These are phyloP conservation scores for Prunella fulvescens DNA, from an alignment of 2,113 vertebrate genomes.

Conservation along the genomic window DNA sequence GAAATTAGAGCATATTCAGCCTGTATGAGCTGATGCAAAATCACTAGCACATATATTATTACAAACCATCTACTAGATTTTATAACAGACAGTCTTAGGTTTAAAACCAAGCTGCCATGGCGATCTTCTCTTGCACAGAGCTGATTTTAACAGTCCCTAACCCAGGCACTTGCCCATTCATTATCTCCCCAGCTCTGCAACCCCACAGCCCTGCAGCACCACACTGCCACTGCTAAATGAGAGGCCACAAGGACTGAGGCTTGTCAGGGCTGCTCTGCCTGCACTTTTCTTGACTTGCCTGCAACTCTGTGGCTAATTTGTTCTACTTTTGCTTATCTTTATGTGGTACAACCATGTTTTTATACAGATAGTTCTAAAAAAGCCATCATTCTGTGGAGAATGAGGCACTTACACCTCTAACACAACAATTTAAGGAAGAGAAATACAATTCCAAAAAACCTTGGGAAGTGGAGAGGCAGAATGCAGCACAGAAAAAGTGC, in stretches of 20 bases:
- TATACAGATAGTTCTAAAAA: background rate
- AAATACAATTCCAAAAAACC: background rate
- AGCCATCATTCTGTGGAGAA: background rate
- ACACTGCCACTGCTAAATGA: background rate
- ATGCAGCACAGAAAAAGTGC: background rate
- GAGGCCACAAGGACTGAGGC: background rate
- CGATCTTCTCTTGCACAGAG: background rate
- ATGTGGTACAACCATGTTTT: background rate
- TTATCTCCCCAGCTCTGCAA: background rate
- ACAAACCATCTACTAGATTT: background rate
- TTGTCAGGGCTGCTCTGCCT: background rate
- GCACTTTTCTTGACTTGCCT: background rate
- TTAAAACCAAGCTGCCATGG: background rate
- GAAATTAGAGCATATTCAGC: background rate
- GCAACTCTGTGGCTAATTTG: background rate
- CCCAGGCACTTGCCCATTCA: background rate
- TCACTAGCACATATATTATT: background rate
- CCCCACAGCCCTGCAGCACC: fast-evolving
- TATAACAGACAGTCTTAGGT: background rate
- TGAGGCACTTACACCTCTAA: background rate
- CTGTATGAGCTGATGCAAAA: background rate
- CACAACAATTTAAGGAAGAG: background rate
- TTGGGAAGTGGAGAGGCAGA: background rate
- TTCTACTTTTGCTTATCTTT: background rate
- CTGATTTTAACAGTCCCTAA: background rate